These are phyloP conservation scores for Mionectes macconnelli DNA, from an alignment of 2,113 vertebrate genomes.

Conservation along the genomic window DNA sequence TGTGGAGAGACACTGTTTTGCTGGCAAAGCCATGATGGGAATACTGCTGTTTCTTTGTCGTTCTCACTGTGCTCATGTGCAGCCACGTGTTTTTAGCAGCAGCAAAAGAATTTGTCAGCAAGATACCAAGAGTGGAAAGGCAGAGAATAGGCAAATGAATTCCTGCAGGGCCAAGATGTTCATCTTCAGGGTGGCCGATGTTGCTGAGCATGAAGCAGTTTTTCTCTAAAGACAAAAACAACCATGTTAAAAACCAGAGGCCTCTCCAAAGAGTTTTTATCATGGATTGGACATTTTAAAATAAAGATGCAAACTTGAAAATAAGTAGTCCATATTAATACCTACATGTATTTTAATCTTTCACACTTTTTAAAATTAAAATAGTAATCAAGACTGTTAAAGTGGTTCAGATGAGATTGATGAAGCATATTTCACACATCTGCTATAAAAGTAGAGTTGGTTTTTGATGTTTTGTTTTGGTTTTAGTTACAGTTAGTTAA, in stretches of 20 bases:
- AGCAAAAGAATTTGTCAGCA: neutral
- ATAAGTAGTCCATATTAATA: neutral
- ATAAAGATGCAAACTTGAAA: neutral
- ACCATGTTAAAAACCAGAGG: neutral
- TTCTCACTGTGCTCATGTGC: fast-evolving
- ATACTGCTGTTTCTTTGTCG: neutral
- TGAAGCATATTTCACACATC: neutral
- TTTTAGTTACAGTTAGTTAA: neutral
- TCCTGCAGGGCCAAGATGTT: neutral
- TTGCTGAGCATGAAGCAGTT: neutral
- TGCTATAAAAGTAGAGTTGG: neutral
- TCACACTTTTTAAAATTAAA: neutral
- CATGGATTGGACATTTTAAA: neutral
- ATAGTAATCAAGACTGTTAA: neutral
- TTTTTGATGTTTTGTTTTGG: neutral
- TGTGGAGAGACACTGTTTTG: fast-evolving
- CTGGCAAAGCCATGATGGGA: neutral
- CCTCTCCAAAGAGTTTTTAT: neutral
- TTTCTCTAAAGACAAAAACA: neutral
- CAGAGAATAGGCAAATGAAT: neutral
- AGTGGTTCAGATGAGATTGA: neutral
- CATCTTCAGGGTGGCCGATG: neutral
- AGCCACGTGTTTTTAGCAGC: neutral
- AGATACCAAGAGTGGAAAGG: neutral
- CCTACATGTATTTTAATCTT: neutral